Evolutionary conservation across 2,888 invertebrate species (phyloP).

Genomic region (Brachynemurus nebulosus): DNA sequence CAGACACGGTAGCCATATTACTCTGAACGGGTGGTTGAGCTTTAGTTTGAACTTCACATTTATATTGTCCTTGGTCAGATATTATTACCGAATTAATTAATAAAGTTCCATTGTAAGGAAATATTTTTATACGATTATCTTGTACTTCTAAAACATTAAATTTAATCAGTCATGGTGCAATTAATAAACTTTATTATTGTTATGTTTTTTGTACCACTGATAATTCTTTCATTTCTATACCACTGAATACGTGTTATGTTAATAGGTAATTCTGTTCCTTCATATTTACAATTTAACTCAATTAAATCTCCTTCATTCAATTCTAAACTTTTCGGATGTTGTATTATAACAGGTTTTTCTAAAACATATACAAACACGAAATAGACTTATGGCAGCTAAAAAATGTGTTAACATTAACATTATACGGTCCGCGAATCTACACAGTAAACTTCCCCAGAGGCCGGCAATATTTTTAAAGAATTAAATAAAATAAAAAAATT

Average conservation of each 20-base stretch:
- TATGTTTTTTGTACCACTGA: slow-evolving; percentile 22
- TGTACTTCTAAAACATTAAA: too few relatives aligned
- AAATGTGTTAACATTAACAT: too few relatives aligned
- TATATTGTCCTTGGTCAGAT: slow-evolving; percentile 49
- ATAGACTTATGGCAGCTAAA: too few relatives aligned
- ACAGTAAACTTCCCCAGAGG: too few relatives aligned
- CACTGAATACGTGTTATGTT: slow-evolving; percentile 50
- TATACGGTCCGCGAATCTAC: too few relatives aligned
- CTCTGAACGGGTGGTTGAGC: slow-evolving; percentile 44
- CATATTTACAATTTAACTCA: slow-evolving; percentile 47
- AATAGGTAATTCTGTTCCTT: slow-evolving; percentile 31
- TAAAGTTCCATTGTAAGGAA: slow-evolving; percentile 37
- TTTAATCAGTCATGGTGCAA: neutral
- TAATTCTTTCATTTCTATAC: slow-evolving; percentile 49
- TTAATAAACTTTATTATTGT: neutral
- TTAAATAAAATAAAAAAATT: too few relatives aligned
- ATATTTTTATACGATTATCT: slow-evolving; percentile 28
- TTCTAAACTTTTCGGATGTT: slow-evolving; percentile 39
- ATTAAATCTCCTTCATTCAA: slow-evolving; percentile 53
- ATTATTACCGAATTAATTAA: slow-evolving; percentile 35
- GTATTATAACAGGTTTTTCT: slow-evolving; percentile 44
- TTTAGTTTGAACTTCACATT: slow-evolving; percentile 49
- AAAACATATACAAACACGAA: too few relatives aligned
- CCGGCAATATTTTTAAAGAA: too few relatives aligned
- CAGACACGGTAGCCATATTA: slow-evolving; percentile 40